These are phyloP conservation scores for Drosophila robusta DNA, from an alignment of 2,888 invertebrate genomes.

Conservation along the genomic window DNA sequence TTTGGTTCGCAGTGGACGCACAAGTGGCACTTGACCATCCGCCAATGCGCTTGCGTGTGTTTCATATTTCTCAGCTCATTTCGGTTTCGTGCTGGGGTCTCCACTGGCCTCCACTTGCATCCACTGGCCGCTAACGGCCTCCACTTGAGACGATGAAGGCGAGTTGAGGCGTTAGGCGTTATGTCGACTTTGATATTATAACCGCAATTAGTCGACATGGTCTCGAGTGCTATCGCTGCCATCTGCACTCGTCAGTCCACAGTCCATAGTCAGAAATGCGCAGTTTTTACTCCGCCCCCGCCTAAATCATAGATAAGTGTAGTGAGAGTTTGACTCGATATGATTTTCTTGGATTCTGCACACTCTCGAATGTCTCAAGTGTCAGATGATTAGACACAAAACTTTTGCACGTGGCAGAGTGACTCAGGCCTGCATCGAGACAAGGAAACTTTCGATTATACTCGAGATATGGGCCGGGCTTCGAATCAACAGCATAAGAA, in stretches of 20 bases:
- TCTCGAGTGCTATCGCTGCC: constrained; percentile 69
- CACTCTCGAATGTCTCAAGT: constrained; percentile 66
- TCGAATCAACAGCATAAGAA: constrained; percentile 48
- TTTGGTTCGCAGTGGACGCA: constrained; percentile 22
- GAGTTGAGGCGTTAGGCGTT: constrained; percentile 55
- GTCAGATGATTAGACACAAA: constrained; percentile 70
- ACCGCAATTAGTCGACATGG: constrained; percentile 77
- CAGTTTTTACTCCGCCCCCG: constrained; percentile 14
- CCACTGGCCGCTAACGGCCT: constrained; percentile 26
- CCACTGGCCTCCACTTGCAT: constrained; percentile 20
- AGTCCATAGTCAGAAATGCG: constrained; percentile 9
- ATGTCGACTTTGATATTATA: constrained; percentile 75
- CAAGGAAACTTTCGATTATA: constrained; percentile 71
- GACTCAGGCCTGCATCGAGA: constrained; percentile 30
- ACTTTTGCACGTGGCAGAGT: constrained; percentile 40
- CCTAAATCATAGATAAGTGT: constrained; percentile 12
- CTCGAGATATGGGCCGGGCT: constrained; percentile 26
- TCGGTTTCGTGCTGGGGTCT: constrained; percentile 42
- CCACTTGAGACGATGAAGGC: constrained; percentile 49
- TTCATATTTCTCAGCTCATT: constrained; percentile 59
- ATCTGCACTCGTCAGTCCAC: constrained; percentile 50
- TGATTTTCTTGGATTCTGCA: constrained; percentile 60
- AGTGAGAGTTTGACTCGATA: constrained; percentile 71
- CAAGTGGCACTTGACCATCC: constrained; percentile 73
- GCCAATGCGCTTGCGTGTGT: constrained; percentile 71